Evolutionary conservation across 2,888 invertebrate species (phyloP).

Genomic region (Glaucopsyche alexis): DNA sequence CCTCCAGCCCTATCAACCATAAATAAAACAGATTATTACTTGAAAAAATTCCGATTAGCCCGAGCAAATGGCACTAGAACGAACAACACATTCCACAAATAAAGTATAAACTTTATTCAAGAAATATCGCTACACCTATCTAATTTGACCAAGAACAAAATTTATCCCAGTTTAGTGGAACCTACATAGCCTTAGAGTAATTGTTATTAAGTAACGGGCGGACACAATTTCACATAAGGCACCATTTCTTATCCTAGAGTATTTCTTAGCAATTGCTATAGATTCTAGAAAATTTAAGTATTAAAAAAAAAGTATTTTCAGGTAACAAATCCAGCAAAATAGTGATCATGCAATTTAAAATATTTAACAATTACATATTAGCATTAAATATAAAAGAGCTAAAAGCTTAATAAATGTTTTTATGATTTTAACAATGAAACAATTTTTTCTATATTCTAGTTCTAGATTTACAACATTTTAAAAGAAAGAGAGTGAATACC

Average conservation of each 20-base stretch:
- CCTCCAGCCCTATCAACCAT: neutral
- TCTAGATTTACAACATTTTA: too few relatives aligned
- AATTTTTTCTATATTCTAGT: too few relatives aligned
- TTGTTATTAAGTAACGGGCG: slow-evolving; percentile 52
- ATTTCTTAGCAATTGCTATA: neutral
- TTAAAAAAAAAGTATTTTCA: neutral
- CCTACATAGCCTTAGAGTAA: slow-evolving; percentile 1
- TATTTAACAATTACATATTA: neutral
- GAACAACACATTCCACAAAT: neutral
- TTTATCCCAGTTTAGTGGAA: neutral
- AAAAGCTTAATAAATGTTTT: neutral
- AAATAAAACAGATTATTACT: neutral
- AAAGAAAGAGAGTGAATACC: too few relatives aligned
- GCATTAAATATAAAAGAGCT: neutral
- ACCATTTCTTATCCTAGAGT: slow-evolving; percentile 46
- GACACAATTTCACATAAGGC: slow-evolving; percentile 71
- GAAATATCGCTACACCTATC: neutral
- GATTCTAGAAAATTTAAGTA: neutral
- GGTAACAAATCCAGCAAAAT: neutral
- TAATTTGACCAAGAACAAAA: neutral
- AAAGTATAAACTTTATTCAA: neutral
- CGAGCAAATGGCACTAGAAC: slow-evolving; percentile 13
- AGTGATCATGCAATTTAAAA: neutral
- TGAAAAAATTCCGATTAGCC: neutral
- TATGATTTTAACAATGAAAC: too few relatives aligned